Base-by-base conservation (phyloP, 2,113 vertebrate genomes). In the Tor tambroides region DNA sequence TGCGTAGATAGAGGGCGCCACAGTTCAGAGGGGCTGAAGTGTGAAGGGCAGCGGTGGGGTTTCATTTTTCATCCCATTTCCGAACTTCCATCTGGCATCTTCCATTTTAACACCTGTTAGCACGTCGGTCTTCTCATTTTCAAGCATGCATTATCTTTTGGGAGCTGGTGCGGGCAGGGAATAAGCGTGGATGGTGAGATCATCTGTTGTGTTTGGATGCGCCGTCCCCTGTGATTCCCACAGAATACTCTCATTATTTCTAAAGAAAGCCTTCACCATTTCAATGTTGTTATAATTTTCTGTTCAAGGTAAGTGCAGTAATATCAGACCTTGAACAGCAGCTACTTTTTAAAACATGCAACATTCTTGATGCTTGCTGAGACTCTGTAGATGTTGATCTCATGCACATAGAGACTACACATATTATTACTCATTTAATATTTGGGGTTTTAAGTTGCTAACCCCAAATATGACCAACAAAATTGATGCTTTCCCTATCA, bases 91-190 rank as follows among this genome's bases (percentile, higher is more conserved):
- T 83, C 81, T 71, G 80, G 56, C 61, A 46, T 41, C 80, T 67
- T 46, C 12, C 8, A 67, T 82, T 71, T 71, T 35, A 83, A 84
- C 69, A 72, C 83, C 83, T 84, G 69, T 84, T 84, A 74, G 83
- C 83, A 74, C 35, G 14, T 38, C 30, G 15, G 46, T 19, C 46
- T 59, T 84, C 51, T 26, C 69, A 38, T 71, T 83, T 83, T 71
- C 81, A 51, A 83, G n/a, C 80, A 23, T 71, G 63, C 19, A 11
- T 78, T 71, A 83, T 69, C 81, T 54, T 82, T 83, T 71, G 81
- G 81, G 63, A 71, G 63, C 63, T 49, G 41, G 81, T 49, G 81
- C 59, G 15, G 35, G 28, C 41, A 15, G 19, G 63, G 81, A 83
- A 28, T 51, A 5, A 32, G 19, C 8, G 26, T 83, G 26, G 63